Evolutionary conservation across 2,888 invertebrate genomes (phyloP), one percentile per base, ranked within the genome.

Genomic region (Epirrhoe alternata): DNA sequence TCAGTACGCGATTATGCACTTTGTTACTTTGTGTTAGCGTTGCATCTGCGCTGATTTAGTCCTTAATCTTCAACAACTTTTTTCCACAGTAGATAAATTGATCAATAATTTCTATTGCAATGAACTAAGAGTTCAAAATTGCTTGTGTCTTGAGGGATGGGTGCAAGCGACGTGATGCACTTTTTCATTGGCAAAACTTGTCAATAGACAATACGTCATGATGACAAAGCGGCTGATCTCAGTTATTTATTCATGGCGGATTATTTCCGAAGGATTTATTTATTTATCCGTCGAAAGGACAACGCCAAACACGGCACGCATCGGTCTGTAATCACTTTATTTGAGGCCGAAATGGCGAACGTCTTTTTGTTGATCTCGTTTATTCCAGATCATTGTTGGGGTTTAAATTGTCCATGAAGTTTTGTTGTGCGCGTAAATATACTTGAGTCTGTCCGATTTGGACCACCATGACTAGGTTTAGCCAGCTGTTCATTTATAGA

Each of bases 241-340:
- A 84, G 85, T 86, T 87, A 90, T 88, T 88, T 91, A 92, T 92
- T 92, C 92, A 93, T 91, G 86, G 88, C 80, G 86, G 92, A 92
- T 92, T 90, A 91, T 85, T 83, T 77, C 77, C 71, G 71, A 64
- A 71, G 84, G 86, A 86, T 87, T 85, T 84, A 83, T 83, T 80
- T 80, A 81, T 80, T 84, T 86, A 87, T 86, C 86, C 82, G 78
- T 79, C 82, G 82, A 87, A 86, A 87, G 87, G 86, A 86, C 86
- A 84, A 76, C 81, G 82, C 81, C 86, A 85, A 88, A 87, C 88
- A 85, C 73, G 74, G 73, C 75, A 75, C 75, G 74, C 71, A 78
- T 78, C 77, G 79, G 81, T 66, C 74, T 79, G 74, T 87, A 86
- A 89, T 86, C 86, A 84, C 85, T 82, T 88, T 89, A 87, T 87